A percentile compares a stretch with the other conserved stretches of the same genome.
Evolutionary conservation across 2,113 vertebrate genomes (phyloP).

Genomic region (Sorex fumeus): DNA sequence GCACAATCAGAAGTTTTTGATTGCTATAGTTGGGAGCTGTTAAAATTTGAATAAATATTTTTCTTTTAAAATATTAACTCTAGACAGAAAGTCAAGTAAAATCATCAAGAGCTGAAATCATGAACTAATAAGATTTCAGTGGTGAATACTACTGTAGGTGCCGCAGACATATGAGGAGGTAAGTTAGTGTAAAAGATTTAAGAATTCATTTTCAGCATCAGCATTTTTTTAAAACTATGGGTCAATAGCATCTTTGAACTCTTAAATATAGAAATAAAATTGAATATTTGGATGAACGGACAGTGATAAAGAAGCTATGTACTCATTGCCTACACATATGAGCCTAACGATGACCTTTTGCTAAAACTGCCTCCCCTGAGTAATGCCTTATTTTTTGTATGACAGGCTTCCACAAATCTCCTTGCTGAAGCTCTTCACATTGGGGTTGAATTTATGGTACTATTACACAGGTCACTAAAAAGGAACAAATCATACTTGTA

Average conservation of each 20-base stretch:
- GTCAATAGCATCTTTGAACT: slow-evolving; percentile 53
- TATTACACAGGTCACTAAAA: slow-evolving; percentile 47
- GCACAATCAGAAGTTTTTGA: neutral
- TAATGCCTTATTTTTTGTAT: slow-evolving; percentile 51
- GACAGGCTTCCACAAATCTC: slow-evolving; percentile 15
- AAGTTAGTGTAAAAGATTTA: neutral
- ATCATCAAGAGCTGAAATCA: neutral
- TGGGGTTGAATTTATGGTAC: slow-evolving; percentile 27
- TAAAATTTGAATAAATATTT: slow-evolving; percentile 27
- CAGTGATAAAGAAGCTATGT: slow-evolving; percentile 35
- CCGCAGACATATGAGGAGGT: neutral
- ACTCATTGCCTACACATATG: neutral
- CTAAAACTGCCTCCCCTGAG: slow-evolving; percentile 40
- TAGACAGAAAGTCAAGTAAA: slow-evolving; percentile 20
- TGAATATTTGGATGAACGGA: slow-evolving; percentile 5
- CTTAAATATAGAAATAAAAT: slow-evolving; percentile 60
- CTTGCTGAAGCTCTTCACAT: neutral
- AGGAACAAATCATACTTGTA: slow-evolving; percentile 38
- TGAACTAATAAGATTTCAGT: neutral
- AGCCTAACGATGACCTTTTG: slow-evolving; percentile 53
- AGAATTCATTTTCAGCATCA: slow-evolving; percentile 51
- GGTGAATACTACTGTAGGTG: neutral
- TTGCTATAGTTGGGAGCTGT: neutral
- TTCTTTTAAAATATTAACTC: slow-evolving; percentile 19
- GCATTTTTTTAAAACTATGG: slow-evolving; percentile 57